Evolutionary conservation across 2,113 vertebrate genomes (phyloP).

Genomic region (Eulemur macaco): DNA sequence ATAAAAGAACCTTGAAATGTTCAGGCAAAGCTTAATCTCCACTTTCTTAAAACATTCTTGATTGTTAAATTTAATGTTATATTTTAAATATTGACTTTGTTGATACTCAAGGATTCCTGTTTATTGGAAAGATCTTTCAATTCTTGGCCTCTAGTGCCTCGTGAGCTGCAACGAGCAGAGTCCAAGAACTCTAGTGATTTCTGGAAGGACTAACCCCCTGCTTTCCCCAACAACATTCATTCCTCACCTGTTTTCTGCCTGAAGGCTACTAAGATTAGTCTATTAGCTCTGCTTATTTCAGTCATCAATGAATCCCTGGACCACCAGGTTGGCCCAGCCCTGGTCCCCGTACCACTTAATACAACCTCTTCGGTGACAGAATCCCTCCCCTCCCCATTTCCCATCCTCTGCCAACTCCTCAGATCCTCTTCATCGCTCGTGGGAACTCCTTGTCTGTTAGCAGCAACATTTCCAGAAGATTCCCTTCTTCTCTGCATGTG

Average conservation of each 20-base stretch:
- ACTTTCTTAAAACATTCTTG: not conserved
- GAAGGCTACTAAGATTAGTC: not conserved
- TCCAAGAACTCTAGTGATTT: not conserved
- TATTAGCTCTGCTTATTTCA: not conserved
- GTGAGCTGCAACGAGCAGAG: not conserved
- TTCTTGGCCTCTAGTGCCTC: not conserved
- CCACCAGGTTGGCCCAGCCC: no score
- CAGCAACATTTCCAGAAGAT: not conserved
- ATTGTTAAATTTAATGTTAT: not conserved
- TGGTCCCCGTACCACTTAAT: not conserved
- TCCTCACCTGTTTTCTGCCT: not conserved
- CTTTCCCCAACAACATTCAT: not conserved
- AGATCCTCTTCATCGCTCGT: not conserved
- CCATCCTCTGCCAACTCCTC: not conserved
- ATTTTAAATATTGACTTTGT: not conserved
- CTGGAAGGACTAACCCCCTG: not conserved
- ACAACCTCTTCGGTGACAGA: not conserved
- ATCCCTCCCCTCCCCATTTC: no score
- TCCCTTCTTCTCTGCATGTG: not conserved
- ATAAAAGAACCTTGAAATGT: not conserved
- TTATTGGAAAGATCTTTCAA: not conserved
- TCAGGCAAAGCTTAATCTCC: not conserved
- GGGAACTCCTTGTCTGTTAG: not conserved
- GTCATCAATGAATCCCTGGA: not conserved
- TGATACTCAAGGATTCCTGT: not conserved